phyloP scores from a whole-genome alignment of 2,888 invertebrate genomes.

The Eupithecia subumbrata region DNA sequence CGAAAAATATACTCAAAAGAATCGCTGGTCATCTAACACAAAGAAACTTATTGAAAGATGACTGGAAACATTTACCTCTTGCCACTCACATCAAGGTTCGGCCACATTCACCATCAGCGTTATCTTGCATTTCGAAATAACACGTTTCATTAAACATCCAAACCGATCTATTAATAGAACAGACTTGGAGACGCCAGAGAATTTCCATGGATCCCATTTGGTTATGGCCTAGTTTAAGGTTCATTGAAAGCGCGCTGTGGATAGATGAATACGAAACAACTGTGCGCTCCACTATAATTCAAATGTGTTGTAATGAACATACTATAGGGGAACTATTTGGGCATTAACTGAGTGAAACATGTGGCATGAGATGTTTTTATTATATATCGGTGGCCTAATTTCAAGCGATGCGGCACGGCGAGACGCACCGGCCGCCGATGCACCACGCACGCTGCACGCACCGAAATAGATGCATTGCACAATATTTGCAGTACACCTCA shows the following conservation, averaged over 20 bases:
- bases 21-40: slow-evolving; percentile 46
- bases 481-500: slow-evolving; percentile 79
- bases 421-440: slow-evolving; percentile 57
- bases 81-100: slow-evolving; percentile 12
- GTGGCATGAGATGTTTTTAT: slow-evolving; percentile 52
- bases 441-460: slow-evolving; percentile 68
- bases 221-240: slow-evolving; percentile 38
- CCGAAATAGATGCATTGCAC: slow-evolving; percentile 80
- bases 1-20: slow-evolving; percentile 62
- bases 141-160: slow-evolving; percentile 37
- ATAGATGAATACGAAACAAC: slow-evolving; percentile 31
- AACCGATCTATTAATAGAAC: slow-evolving; percentile 37
- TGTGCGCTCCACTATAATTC: slow-evolving; percentile 14
- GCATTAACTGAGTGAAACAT: slow-evolving; percentile 13
- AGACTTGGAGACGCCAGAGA: slow-evolving; percentile 42
- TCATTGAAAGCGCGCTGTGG: slow-evolving; percentile 38
- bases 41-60: slow-evolving; percentile 25
- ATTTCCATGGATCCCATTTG: slow-evolving; percentile 40
- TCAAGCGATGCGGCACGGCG: slow-evolving; percentile 53
- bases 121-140: slow-evolving; percentile 36
- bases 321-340: slow-evolving; percentile 7
- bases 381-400: slow-evolving; percentile 67
- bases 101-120: slow-evolving; percentile 20
- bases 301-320: background rate
- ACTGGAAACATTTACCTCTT: slow-evolving; percentile 15